Evolutionary conservation across 1,140 invertebrate species (phyloP), one percentile per base, ranked within the genome.

Genomic region (Argopecten irradians): DNA sequence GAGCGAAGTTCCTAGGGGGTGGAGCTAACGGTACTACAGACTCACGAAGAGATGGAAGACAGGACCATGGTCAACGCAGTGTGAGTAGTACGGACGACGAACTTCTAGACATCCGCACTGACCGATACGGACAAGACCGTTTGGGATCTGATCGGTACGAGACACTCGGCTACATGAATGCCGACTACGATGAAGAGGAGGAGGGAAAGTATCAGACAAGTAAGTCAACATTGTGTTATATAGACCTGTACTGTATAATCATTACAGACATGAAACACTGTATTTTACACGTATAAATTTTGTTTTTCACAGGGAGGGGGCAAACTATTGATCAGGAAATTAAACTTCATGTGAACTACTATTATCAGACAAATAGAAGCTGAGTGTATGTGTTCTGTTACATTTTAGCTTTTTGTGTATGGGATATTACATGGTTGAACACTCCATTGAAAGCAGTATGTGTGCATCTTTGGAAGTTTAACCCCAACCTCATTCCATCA

Each of bases 71-170:
- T 71, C n/a, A 46, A 28, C 13, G 28, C 46, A 90, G 87, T 88
- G 71, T 82, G 9, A 82, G 41, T 32, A 90, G 89, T 39, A 90
- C 89, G 0, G 89, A 90, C 22, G 89, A 90, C 71, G 89, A 90
- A 86, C 34, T 90, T 33, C 39, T 90, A 43, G 89, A 90, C 83
- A 90, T 90, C 13, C 46, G 87, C 16, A 71, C 55, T 71, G 55
- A 71, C 55, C 55, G 55, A 19, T 46, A 8, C 5, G 43, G 43
- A 2, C 43, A 11, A 16, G 43, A 22, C 14, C 9, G 43, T n/a
- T 71, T 71, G 32, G 83, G 71, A 33, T 39, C 83, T 84, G 36
- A 84, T 34, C 36, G 19, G 9, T 35, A 84, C 2, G 83, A 84
- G 2, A 84, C 34, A 36, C 36, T 84, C 14, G 36, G 36, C 34